These are phyloP conservation scores for Rhopalosiphum maidis DNA, from an alignment of 1,140 invertebrate genomes.

Conservation along the genomic window DNA sequence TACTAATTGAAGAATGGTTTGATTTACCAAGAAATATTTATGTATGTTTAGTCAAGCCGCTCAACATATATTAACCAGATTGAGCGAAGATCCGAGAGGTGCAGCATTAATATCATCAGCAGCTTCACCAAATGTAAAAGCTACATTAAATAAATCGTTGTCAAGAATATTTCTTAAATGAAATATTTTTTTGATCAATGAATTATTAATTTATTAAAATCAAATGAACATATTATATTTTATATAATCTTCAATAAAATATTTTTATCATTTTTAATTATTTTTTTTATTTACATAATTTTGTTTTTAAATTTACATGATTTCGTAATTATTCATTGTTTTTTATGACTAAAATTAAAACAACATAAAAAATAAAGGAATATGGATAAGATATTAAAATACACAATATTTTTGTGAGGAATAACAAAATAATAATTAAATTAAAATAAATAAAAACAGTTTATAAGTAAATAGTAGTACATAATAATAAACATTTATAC, in stretches of 20 bases:
- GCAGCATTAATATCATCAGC: constrained; percentile 37
- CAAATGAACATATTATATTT: neutral
- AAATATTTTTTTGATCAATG: constrained; percentile 53
- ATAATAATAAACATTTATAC: constrained; percentile 20
- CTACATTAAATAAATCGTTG: constrained; percentile 54
- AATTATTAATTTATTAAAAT: constrained; percentile 29
- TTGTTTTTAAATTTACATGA: constrained; percentile 15
- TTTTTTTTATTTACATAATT: constrained; percentile 36
- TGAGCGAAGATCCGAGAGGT: constrained; percentile 54
- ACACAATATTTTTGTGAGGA: neutral
- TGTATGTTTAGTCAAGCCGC: constrained; percentile 36
- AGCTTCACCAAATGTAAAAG: constrained; percentile 50
- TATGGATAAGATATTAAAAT: neutral
- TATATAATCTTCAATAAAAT: constrained; percentile 51
- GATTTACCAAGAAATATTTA: neutral
- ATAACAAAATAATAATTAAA: constrained; percentile 13
- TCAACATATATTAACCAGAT: constrained; percentile 47
- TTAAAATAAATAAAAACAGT: constrained; percentile 22
- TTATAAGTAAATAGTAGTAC: neutral
- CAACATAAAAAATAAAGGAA: neutral
- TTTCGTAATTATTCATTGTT: neutral
- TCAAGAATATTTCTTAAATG: constrained; percentile 56
- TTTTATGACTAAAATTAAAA: constrained; percentile 25
- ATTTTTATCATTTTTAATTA: constrained; percentile 23
- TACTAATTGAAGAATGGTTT: neutral